Evolutionary conservation across 2,888 invertebrate species (phyloP).

Genomic region (Microctonus hyperodae): DNA sequence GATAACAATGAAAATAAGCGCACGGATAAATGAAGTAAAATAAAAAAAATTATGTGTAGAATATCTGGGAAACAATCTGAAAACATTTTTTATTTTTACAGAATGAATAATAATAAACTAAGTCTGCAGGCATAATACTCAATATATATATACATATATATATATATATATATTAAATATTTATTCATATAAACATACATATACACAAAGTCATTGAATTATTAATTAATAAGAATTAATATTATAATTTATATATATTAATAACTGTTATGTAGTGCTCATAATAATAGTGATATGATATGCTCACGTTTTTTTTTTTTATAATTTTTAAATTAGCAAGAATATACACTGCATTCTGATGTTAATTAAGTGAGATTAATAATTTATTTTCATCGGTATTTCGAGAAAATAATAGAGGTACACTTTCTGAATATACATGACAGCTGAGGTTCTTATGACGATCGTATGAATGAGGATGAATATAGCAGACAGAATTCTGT

Average conservation of each 20-base stretch:
- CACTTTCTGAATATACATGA: conserved; percentile 44
- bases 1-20: not conserved
- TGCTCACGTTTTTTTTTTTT: not conserved
- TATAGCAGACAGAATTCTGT: conserved; percentile 24
- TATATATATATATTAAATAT: too few species aligned
- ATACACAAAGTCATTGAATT: not conserved
- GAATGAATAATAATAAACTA: not conserved
- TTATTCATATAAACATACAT: too few species aligned
- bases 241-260: not conserved
- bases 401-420: conserved; percentile 42
- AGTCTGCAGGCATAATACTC: not conserved
- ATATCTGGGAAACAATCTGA: not conserved
- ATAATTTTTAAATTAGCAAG: not conserved
- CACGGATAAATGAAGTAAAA: not conserved
- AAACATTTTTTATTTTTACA: conserved; percentile 12
- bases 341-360: not conserved
- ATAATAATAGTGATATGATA: too few species aligned
- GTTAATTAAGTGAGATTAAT: conserved; percentile 11
- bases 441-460: conserved; percentile 30
- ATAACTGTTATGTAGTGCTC: not conserved
- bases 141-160: too few species aligned
- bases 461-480: conserved; percentile 26
- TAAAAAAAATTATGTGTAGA: not conserved
- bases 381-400: conserved; percentile 17
- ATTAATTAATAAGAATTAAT: not conserved